Conservation (phyloP, 2,888 invertebrate species). For the Andrena trimmerana region DNA sequence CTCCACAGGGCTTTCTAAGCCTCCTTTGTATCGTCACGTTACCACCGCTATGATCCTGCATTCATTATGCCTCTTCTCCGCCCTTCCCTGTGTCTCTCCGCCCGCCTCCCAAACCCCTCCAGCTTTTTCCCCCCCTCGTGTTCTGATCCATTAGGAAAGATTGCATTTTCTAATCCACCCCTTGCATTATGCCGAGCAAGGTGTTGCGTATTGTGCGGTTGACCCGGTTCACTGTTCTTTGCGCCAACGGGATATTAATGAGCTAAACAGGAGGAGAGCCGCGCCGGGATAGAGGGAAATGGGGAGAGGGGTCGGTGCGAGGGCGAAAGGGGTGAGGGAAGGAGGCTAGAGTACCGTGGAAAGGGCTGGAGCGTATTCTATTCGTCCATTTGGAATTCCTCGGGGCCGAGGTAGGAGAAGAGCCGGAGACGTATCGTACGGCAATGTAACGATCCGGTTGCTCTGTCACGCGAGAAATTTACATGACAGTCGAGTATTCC, state of each 20-base stretch:
- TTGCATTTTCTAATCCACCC: slow-evolving; percentile 78
- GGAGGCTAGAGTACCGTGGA: background rate
- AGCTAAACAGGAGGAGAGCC: slow-evolving; percentile 32
- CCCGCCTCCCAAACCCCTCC: slow-evolving; percentile 43
- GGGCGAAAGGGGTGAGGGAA: slow-evolving; percentile 8
- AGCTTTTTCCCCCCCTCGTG: slow-evolving; percentile 56
- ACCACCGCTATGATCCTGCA: slow-evolving; percentile 78
- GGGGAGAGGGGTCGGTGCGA: background rate
- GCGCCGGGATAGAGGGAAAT: background rate
- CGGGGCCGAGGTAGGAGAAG: slow-evolving; percentile 16
- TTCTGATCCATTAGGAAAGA: slow-evolving; percentile 80
- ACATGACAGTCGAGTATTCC: slow-evolving; percentile 61
- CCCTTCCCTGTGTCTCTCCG: slow-evolving; percentile 20
- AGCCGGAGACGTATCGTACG: slow-evolving; percentile 27
- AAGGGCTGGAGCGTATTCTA: background rate
- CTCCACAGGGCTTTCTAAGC: slow-evolving; percentile 76
- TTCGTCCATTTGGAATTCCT: slow-evolving; percentile 44
- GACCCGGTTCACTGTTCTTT: slow-evolving; percentile 62
- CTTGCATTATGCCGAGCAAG: slow-evolving; percentile 59
- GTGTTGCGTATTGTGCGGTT: slow-evolving; percentile 63
- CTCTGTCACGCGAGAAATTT: slow-evolving; percentile 66
- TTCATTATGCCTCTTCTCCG: slow-evolving; percentile 77
- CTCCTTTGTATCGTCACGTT: slow-evolving; percentile 79
- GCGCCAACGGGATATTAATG: slow-evolving; percentile 52
- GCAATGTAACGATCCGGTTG: slow-evolving; percentile 48